Evolutionary conservation across 2,113 vertebrate species (phyloP), one percentile per base, ranked within the genome.

Genomic region (Anseranas semipalmata): DNA sequence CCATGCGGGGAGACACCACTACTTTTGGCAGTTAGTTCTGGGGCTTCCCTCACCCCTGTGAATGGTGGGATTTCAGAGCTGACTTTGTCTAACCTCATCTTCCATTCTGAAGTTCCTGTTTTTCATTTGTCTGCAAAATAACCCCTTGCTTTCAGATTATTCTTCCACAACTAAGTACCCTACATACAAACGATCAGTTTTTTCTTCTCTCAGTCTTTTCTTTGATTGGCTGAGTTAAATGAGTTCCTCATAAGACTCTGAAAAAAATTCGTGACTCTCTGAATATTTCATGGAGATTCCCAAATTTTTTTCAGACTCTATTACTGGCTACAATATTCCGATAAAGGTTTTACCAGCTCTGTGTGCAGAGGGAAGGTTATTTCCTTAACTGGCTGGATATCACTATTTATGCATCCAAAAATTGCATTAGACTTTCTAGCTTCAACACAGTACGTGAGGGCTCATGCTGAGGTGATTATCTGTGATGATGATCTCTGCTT

Each of bases 341-440:
- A 14, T 35, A 65, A 83, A 78, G 65, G 16, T 53, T 18, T 74
- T 63, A 75, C 10, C 21, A 63, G 12, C 12, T 79, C 35, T 43
- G 7, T 59, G 12, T 55, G n/a, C 59, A 77, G 63, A 86, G 16
- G 17, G 48, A 85, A 65, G 22, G 28, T 76, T 0, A 88, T 77
- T 90, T 90, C 28, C 65, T 24, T 95, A 77, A 92, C 84, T 88
- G 13, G 85, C n/a, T 77, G 43, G 28, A 32, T 78, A 39, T 30
- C 17, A 13, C 22, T 46, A 62, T 62, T 86, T 86, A 62, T 89
- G n/a, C 17, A 75, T 60, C 10, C 15, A 75, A 81, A 95, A 89
- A 78, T 46, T 71, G 1, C 56, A 56, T 87, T 75, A 85, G 20
- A 21, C 33, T 76, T 91, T 81, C 39, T 83, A 70, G 37, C 25